Percentiles rank a stretch among this genome's conserved stretches.
Evolutionary conservation across 2,888 invertebrate species (phyloP).

Genomic region (Tenthredo amoena): DNA sequence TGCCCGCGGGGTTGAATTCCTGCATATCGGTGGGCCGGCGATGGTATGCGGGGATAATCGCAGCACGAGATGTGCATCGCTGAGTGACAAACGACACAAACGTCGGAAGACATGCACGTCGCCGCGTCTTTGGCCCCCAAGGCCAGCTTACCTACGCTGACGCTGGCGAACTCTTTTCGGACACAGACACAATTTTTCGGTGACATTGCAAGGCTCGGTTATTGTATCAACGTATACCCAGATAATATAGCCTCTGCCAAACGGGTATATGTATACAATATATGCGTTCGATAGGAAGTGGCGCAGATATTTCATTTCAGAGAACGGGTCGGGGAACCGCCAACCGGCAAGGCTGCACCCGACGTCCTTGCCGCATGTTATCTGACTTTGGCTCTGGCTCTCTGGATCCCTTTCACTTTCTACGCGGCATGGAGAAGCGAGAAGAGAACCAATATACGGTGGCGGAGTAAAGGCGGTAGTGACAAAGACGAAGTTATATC

Average conservation of each 20-base stretch:
- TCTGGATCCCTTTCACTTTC: conserved; percentile 76
- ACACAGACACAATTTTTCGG: background rate
- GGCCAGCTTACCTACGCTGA: background rate
- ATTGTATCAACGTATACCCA: background rate
- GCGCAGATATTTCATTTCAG: background rate
- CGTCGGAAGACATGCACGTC: background rate
- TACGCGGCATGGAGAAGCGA: conserved; percentile 16
- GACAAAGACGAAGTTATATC: conserved; percentile 24
- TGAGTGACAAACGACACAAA: background rate
- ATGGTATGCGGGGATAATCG: background rate
- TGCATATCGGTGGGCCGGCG: background rate
- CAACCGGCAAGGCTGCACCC: conserved; percentile 63
- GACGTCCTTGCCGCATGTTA: conserved; percentile 78
- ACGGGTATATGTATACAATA: background rate
- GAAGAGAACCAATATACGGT: background rate
- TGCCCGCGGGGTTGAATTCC: conserved; percentile 28
- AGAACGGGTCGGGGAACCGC: conserved; percentile 41
- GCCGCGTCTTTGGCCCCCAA: background rate
- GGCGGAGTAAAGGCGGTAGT: background rate
- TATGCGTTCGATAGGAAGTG: background rate
- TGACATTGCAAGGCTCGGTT: background rate
- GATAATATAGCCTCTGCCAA: background rate
- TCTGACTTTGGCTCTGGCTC: conserved; percentile 61
- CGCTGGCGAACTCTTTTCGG: background rate
- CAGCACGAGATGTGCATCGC: conserved; percentile 11